Percentiles rank a stretch among this genome's conserved stretches.
Conservation (phyloP, 2,113 vertebrate species). For the Crocuta crocuta region DNA sequence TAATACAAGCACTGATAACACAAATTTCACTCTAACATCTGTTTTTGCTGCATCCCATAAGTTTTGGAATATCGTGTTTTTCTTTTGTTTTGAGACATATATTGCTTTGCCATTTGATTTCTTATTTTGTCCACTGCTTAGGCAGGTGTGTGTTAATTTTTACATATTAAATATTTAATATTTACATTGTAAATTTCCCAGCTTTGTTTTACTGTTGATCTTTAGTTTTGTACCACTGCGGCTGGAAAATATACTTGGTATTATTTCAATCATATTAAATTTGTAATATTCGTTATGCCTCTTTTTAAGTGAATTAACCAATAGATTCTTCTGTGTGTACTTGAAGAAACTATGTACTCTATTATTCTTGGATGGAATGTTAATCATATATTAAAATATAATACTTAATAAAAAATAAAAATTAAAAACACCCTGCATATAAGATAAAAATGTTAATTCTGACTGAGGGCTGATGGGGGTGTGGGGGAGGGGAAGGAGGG, state of each 20-base stretch:
- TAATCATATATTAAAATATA: not conserved
- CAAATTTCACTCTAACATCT: not conserved
- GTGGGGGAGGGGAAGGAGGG: no score
- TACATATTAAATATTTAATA: not conserved
- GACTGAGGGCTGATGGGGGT: no score
- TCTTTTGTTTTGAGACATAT: not conserved
- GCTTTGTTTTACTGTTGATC: not conserved
- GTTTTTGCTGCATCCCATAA: not conserved
- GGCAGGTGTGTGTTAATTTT: not conserved
- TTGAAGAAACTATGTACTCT: not conserved
- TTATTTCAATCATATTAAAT: not conserved
- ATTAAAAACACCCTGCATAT: not conserved
- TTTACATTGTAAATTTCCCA: not conserved
- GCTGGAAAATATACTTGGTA: not conserved
- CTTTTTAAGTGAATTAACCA: not conserved
- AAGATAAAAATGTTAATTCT: slow-evolving; percentile 6
- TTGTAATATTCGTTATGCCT: not conserved
- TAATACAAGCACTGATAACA: not conserved
- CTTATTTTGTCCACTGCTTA: not conserved
- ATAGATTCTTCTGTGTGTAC: not conserved
- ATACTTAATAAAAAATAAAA: not conserved
- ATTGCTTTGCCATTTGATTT: not conserved
- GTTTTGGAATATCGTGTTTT: not conserved
- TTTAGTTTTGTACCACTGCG: not conserved
- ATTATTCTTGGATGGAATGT: not conserved